phyloP scores from a whole-genome alignment of 2,797 vertebrate genomes.

The Neosilurus hyrtlii region DNA sequence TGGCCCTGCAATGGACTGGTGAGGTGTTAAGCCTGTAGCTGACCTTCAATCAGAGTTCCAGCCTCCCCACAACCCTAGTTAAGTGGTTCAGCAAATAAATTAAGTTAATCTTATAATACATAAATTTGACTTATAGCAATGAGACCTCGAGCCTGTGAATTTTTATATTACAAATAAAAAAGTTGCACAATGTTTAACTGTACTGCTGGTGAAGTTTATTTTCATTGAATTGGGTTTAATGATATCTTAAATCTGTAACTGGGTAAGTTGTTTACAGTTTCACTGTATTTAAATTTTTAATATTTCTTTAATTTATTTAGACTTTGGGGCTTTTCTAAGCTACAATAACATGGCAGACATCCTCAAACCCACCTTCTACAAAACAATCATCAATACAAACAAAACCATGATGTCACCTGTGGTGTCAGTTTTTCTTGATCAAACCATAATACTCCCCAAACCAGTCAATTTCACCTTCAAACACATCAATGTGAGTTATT shows the following conservation, averaged over 20 bases:
- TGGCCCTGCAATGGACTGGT: too few relatives aligned
- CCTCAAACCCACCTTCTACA: slow-evolving; percentile 13
- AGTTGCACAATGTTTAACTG: too few relatives aligned
- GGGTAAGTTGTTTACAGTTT: background rate
- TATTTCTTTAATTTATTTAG: background rate
- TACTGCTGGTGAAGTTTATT: too few relatives aligned
- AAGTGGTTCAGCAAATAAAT: too few relatives aligned
- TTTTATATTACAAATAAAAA: too few relatives aligned
- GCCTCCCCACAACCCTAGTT: too few relatives aligned
- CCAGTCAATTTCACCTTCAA: slow-evolving; percentile 68
- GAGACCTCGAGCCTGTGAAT: too few relatives aligned
- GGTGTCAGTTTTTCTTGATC: slow-evolving; percentile 56
- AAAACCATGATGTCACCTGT: slow-evolving; percentile 43
- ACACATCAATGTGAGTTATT: slow-evolving; percentile 61
- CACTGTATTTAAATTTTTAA: background rate
- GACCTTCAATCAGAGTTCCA: too few relatives aligned
- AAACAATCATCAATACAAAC: background rate
- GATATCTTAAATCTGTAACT: background rate
- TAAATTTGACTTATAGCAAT: too few relatives aligned
- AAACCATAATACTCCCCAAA: slow-evolving; percentile 52
- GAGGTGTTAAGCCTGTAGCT: too few relatives aligned
- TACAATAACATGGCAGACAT: slow-evolving; percentile 14
- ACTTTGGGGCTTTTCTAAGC: slow-evolving; percentile 8
- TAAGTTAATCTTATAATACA: too few relatives aligned
- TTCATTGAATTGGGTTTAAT: background rate